These are phyloP conservation scores for Sylvia borin DNA, from an alignment of 2,797 vertebrate species.

Conservation along the genomic window DNA sequence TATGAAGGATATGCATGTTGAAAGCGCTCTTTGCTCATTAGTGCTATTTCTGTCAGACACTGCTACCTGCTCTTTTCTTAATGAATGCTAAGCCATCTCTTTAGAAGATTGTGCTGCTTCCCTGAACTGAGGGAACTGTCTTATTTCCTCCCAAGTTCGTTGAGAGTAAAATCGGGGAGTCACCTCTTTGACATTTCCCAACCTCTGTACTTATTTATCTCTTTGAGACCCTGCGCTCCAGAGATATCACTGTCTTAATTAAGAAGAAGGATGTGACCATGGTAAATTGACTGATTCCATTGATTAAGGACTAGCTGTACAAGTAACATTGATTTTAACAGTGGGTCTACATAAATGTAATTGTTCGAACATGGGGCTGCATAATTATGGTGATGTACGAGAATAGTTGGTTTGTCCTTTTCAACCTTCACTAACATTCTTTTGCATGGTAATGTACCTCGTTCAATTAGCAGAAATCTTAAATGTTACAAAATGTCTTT, in stretches of 20 bases:
- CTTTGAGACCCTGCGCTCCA: constrained; percentile 81
- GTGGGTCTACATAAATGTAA: constrained; percentile 90
- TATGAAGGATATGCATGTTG: constrained; percentile 79
- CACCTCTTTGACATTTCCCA: constrained; percentile 83
- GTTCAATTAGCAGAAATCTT: constrained; percentile 83
- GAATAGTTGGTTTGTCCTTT: constrained; percentile 84
- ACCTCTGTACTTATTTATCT: constrained; percentile 88
- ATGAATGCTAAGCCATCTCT: constrained; percentile 83
- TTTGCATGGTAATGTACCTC: constrained; percentile 82
- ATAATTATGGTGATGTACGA: constrained; percentile 85
- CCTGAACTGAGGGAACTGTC: constrained; percentile 77
- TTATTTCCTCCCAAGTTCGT: constrained; percentile 79
- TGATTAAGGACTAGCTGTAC: constrained; percentile 88
- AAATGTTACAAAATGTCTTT: constrained; percentile 82
- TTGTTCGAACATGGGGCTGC: constrained; percentile 86
- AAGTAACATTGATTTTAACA: constrained; percentile 89
- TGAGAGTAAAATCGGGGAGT: constrained; percentile 79
- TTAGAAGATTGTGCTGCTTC: constrained; percentile 73
- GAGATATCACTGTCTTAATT: constrained; percentile 92
- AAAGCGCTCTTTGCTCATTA: constrained; percentile 85
- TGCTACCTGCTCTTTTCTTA: constrained; percentile 83
- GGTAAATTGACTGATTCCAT: constrained; percentile 89
- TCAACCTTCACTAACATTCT: constrained; percentile 85
- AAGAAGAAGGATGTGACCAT: constrained; percentile 88
- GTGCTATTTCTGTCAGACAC: constrained; percentile 81